Conservation (phyloP, 2,797 vertebrate species). For the Gobionotothen gibberifrons region DNA sequence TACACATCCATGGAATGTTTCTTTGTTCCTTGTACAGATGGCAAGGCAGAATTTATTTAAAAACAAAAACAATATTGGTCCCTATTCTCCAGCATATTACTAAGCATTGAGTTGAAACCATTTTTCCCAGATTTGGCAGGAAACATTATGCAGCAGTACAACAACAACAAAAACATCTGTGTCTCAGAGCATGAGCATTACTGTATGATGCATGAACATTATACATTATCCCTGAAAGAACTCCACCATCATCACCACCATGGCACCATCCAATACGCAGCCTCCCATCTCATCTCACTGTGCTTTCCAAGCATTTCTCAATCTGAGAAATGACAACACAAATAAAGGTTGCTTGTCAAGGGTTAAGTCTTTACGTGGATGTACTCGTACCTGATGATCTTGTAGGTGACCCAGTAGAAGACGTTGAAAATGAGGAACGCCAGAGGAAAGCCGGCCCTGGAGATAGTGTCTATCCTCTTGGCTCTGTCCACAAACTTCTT, state of each 20-base stretch:
- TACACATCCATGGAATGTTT: conserved; percentile 87
- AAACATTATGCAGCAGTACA: conserved; percentile 65
- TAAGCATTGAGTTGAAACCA: conserved; percentile 76
- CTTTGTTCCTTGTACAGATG: conserved; percentile 84
- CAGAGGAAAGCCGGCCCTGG: conserved; percentile 95
- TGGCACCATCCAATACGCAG: conserved; percentile 44
- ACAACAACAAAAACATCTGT: conserved; percentile 37
- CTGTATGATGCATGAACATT: conserved; percentile 55
- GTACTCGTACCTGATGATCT: conserved; percentile 97
- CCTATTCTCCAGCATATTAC: conserved; percentile 79
- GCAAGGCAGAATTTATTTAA: conserved; percentile 86
- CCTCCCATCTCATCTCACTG: conserved; percentile 26
- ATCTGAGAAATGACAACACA: conserved; percentile 61
- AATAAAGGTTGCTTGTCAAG: conserved; percentile 12
- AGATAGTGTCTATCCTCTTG: conserved; percentile 98
- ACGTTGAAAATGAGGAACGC: conserved; percentile 99
- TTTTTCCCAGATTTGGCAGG: conserved; percentile 37
- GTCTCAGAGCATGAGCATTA: conserved; percentile 56
- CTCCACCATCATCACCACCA: conserved; percentile 37
- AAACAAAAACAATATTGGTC: conserved; percentile 85
- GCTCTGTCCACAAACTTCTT: conserved; percentile 98
- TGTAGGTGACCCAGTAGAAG: conserved; percentile 99
- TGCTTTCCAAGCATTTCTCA: conserved; percentile 62
- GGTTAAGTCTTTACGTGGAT: conserved; percentile 83
- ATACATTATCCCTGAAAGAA: conserved; percentile 78